Conservation (phyloP, 2,888 invertebrate genomes). For the Toxonevra muliebris region DNA sequence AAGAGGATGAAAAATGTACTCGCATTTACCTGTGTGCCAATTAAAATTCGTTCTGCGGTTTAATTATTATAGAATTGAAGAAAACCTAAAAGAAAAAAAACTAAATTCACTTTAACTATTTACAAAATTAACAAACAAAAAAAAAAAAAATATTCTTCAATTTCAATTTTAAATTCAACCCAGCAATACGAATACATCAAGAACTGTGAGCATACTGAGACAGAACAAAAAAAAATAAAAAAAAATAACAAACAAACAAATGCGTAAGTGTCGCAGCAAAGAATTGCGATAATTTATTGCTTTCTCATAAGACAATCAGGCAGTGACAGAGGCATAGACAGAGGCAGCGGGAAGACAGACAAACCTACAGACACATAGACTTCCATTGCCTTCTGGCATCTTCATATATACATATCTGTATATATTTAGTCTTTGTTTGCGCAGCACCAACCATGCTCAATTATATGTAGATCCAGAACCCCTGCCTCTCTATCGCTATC, state of each 20-base stretch:
- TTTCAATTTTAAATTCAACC: too few relatives aligned
- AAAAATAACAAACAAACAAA: slow-evolving; percentile 23
- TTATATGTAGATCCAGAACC: slow-evolving; percentile 9
- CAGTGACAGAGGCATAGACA: slow-evolving; percentile 7
- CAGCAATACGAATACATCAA: neutral
- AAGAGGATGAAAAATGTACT: slow-evolving; percentile 21
- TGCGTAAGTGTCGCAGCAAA: slow-evolving; percentile 51
- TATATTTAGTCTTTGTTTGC: neutral
- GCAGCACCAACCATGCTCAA: slow-evolving; percentile 11
- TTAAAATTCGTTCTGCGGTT: slow-evolving; percentile 56
- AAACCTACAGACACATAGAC: neutral
- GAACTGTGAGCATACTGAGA: neutral
- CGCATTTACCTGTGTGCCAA: slow-evolving; percentile 19
- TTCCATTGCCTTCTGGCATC: slow-evolving; percentile 5
- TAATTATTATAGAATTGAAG: slow-evolving; percentile 43
- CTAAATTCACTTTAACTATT: too few relatives aligned
- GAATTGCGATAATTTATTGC: slow-evolving; percentile 60
- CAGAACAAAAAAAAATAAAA: neutral
- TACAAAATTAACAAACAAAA: too few relatives aligned
- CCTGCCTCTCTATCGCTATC: slow-evolving; percentile 18
- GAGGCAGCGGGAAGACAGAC: neutral
- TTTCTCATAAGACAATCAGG: slow-evolving; percentile 52
- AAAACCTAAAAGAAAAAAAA: slow-evolving; percentile 4
- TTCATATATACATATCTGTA: neutral
- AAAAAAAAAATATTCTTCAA: too few relatives aligned